Percentiles rank a stretch among this genome's conserved stretches.
phyloP scores from a whole-genome alignment of 2,797 vertebrate species.

The Syndactyla subalaris region DNA sequence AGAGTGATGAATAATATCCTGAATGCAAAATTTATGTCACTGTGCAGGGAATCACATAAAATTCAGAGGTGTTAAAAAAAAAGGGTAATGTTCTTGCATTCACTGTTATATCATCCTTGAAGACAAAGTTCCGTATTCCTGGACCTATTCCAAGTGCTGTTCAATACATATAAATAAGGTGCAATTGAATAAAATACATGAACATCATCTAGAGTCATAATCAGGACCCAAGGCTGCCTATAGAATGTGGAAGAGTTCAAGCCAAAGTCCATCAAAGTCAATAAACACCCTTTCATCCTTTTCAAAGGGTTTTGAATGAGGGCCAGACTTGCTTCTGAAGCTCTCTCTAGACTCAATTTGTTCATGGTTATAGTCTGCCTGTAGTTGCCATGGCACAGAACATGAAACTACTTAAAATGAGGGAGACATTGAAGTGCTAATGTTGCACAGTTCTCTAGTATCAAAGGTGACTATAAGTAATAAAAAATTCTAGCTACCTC shows the following conservation, averaged over 20 bases:
- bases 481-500: neutral
- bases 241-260: constrained; percentile 3
- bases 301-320: constrained; percentile 10
- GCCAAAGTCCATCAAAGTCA: constrained; percentile 2
- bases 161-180: neutral
- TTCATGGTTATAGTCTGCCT: neutral
- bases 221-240: neutral
- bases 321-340: neutral
- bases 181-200: neutral
- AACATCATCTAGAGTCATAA: neutral
- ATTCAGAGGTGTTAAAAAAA: neutral
- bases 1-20: neutral
- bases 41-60: neutral
- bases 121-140: neutral
- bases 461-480: constrained; percentile 19
- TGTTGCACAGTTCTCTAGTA: neutral
- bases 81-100: neutral
- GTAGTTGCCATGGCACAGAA: constrained; percentile 1
- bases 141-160: neutral
- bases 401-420: constrained; percentile 25
- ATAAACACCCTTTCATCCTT: neutral
- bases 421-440: constrained; percentile 5
- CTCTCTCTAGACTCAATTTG: constrained; percentile 18
- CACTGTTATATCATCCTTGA: neutral
- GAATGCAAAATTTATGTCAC: neutral